Percentiles rank a stretch among this genome's conserved stretches.
Evolutionary conservation across 2,797 vertebrate genomes (phyloP).

Genomic region (Loriculus beryllinus): DNA sequence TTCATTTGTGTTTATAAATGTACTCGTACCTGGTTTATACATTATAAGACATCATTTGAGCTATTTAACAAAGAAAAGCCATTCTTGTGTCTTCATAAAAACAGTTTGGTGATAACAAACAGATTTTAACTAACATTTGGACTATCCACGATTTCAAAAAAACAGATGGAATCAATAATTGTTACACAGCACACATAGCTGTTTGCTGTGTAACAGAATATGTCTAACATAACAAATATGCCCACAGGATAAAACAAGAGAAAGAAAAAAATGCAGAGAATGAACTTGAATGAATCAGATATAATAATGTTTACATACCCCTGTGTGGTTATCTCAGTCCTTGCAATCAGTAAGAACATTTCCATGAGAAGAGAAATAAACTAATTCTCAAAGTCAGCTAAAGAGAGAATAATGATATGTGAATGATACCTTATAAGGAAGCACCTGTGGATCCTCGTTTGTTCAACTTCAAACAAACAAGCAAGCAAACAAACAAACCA

Average conservation of each 20-base stretch:
- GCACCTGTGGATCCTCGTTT: not conserved
- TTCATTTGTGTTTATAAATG: not conserved
- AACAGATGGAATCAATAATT: constrained; percentile 74
- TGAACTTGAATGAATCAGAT: not conserved
- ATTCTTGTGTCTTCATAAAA: not conserved
- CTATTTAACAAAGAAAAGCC: not conserved
- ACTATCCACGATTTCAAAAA: constrained; percentile 61
- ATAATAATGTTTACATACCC: not conserved
- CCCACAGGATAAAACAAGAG: constrained; percentile 17
- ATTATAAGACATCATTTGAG: not conserved
- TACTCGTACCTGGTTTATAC: not conserved
- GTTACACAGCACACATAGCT: constrained; percentile 53
- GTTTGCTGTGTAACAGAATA: constrained; percentile 53
- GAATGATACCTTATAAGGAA: not conserved
- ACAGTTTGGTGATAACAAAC: constrained; percentile 70
- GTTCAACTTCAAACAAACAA: not conserved
- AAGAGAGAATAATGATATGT: not conserved
- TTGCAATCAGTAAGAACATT: not conserved
- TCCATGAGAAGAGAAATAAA: not conserved
- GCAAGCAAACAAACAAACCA: not conserved
- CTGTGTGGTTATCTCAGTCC: not conserved
- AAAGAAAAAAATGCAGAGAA: not conserved
- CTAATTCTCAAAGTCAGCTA: not conserved
- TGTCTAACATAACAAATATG: constrained; percentile 55
- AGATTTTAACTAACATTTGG: constrained; percentile 74